Percentiles rank a stretch among this genome's conserved stretches.
phyloP scores from a whole-genome alignment of 2,113 vertebrate species.

The Sinosuthora webbiana region DNA sequence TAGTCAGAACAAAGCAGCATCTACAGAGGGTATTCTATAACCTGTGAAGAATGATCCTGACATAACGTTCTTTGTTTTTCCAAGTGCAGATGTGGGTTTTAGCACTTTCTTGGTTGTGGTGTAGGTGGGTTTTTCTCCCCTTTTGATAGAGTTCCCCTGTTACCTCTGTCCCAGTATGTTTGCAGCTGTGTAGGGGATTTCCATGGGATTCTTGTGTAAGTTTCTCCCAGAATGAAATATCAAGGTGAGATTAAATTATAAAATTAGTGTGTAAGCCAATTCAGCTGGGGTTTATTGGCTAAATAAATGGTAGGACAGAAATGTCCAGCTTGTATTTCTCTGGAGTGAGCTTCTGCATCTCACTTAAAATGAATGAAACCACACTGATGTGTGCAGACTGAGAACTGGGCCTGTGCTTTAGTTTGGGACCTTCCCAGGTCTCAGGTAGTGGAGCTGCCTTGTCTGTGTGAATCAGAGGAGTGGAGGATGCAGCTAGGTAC shows the following conservation, averaged over 20 bases:
- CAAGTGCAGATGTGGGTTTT: not conserved
- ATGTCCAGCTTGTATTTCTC: not conserved
- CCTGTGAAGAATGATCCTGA: not conserved
- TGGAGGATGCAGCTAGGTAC: not conserved
- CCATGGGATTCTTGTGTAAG: not conserved
- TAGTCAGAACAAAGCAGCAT: not conserved
- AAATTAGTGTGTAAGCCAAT: not conserved
- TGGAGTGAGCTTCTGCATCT: not conserved
- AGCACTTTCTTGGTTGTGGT: not conserved
- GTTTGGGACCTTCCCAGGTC: not conserved
- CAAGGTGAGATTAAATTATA: not conserved
- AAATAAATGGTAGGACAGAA: not conserved
- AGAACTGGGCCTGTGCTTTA: not conserved
- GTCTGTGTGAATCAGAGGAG: not conserved
- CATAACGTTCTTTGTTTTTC: not conserved
- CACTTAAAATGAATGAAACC: not conserved
- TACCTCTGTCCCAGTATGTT: not conserved
- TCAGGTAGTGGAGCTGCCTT: accelerated
- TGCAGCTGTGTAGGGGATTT: not conserved
- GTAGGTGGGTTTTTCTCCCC: not conserved
- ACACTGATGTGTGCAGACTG: not conserved
- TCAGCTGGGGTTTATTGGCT: not conserved
- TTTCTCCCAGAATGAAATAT: not conserved
- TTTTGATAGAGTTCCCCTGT: not conserved
- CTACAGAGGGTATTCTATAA: not conserved